phyloP scores from a whole-genome alignment of 2,113 vertebrate genomes.

The Melanotaenia duboulayi region DNA sequence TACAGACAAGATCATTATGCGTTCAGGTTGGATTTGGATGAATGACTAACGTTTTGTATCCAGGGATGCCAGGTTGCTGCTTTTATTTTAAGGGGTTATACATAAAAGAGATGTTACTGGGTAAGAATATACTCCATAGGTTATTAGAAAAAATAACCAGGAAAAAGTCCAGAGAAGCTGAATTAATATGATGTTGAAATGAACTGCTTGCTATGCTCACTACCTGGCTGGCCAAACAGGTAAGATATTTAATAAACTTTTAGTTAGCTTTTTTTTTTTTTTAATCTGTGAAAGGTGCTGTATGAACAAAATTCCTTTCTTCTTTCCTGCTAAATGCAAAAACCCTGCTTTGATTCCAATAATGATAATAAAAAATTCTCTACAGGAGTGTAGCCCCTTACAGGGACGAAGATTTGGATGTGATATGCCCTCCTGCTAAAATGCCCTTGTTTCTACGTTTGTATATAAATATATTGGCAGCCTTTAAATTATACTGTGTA shows the following conservation, averaged over 20 bases:
- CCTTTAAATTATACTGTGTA: background rate
- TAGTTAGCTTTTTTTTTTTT: no score
- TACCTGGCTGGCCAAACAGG: no score
- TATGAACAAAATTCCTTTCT: no score
- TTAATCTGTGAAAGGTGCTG: no score
- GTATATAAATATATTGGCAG: background rate
- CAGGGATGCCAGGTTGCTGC: background rate
- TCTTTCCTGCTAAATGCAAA: no score
- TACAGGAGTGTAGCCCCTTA: no score
- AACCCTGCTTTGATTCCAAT: no score
- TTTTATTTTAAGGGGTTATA: constrained; percentile 11
- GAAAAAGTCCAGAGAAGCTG: background rate
- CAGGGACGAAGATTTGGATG: background rate
- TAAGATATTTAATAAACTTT: no score
- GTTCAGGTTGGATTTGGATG: constrained; percentile 13
- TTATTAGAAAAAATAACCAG: background rate
- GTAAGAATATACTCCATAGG: background rate
- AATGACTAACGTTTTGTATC: background rate
- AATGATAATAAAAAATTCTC: no score
- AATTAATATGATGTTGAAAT: no score
- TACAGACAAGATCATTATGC: background rate
- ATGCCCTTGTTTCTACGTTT: constrained; percentile 4
- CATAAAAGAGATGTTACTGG: background rate
- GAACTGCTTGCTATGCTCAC: no score
- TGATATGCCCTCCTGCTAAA: background rate